phyloP scores from a whole-genome alignment of 1,140 invertebrate species.

The Drosophila pseudoananassae region DNA sequence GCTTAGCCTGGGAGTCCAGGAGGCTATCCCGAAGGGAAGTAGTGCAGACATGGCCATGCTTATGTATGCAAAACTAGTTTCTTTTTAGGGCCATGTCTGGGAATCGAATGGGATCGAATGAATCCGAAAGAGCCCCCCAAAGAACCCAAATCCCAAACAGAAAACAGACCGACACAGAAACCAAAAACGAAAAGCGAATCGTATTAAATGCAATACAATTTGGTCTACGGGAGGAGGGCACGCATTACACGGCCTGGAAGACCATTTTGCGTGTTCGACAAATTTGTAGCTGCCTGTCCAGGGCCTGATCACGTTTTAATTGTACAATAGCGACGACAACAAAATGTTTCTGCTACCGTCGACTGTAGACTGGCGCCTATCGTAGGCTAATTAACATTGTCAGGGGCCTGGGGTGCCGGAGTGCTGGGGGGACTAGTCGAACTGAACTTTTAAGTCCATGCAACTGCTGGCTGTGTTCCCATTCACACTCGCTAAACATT shows the following conservation, averaged over 20 bases:
- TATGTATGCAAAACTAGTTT: slow-evolving; percentile 82
- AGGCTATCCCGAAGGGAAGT: slow-evolving; percentile 62
- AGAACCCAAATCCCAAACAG: slow-evolving; percentile 5
- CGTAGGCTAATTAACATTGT: slow-evolving; percentile 74
- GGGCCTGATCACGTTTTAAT: slow-evolving; percentile 80
- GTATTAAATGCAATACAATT: slow-evolving; percentile 69
- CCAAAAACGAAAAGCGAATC: slow-evolving; percentile 11
- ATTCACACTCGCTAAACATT: slow-evolving; percentile 75
- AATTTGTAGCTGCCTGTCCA: slow-evolving; percentile 77
- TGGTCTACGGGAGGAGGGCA: slow-evolving; percentile 44
- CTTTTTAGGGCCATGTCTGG: slow-evolving; percentile 79
- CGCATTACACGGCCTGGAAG: slow-evolving; percentile 66
- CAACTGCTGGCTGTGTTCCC: slow-evolving; percentile 52
- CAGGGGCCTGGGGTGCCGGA: background rate
- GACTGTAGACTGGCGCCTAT: slow-evolving; percentile 74
- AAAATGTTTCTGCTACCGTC: slow-evolving; percentile 57
- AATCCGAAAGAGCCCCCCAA: slow-evolving; percentile 39
- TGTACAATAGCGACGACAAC: slow-evolving; percentile 72
- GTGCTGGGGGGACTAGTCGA: background rate
- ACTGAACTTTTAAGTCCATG: slow-evolving; percentile 10
- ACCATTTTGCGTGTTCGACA: slow-evolving; percentile 80
- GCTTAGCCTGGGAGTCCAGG: slow-evolving; percentile 5
- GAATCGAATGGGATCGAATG: slow-evolving; percentile 62
- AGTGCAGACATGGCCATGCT: slow-evolving; percentile 72
- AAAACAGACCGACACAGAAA: slow-evolving; percentile 15